Conservation (phyloP, 2,113 vertebrate genomes). For the Micromys minutus region DNA sequence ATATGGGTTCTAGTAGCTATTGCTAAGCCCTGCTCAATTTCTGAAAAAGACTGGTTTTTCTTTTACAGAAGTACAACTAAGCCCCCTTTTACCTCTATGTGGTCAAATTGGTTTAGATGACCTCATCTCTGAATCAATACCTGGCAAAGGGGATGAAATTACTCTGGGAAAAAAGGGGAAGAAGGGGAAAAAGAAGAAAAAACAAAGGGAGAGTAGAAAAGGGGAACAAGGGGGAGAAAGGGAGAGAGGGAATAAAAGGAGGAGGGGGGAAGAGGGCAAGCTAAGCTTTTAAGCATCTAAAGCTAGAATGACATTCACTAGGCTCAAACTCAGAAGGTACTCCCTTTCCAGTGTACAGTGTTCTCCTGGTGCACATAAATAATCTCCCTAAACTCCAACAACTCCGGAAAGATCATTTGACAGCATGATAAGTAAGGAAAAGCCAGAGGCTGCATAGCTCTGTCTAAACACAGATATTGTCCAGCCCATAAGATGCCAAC, state of each 20-base stretch:
- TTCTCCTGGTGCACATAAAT: background rate
- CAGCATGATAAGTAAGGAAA: background rate
- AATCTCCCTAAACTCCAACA: background rate
- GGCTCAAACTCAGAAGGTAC: background rate
- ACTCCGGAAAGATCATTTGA: background rate
- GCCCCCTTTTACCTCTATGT: background rate
- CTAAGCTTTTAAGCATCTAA: background rate
- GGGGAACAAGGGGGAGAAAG: background rate
- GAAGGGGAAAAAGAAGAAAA: background rate
- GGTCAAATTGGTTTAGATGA: background rate
- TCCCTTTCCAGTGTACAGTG: fast-evolving
- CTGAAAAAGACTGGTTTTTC: background rate
- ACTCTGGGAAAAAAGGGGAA: background rate
- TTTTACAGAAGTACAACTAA: background rate
- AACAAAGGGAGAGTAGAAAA: background rate
- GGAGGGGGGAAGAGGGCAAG: too few species aligned
- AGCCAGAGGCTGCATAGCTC: background rate
- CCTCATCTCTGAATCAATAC: background rate
- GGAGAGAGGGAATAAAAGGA: too few species aligned
- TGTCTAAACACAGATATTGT: background rate
- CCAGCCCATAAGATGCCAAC: background rate
- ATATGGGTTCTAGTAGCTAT: background rate
- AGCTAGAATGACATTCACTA: background rate
- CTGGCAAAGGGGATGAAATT: background rate
- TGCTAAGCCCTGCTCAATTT: background rate